Evolutionary conservation across 2,888 invertebrate species (phyloP).

Genomic region (Drosophila testacea): DNA sequence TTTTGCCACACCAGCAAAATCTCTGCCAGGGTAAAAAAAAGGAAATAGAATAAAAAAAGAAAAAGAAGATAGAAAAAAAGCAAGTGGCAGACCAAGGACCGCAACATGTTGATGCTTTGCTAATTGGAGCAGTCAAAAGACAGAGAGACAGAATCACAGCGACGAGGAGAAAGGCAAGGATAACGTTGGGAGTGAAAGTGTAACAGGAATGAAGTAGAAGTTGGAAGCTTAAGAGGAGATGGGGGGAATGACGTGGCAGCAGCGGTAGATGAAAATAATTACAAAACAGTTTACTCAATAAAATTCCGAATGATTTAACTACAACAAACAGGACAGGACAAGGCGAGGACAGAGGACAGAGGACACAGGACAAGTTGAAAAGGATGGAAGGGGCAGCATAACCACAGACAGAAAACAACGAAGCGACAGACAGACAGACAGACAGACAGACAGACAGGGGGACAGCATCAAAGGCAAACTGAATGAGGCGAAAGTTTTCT

Average conservation of each 20-base stretch:
- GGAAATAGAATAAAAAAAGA: constrained; percentile 3
- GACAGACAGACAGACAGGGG: constrained; percentile 5
- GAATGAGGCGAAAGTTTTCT: constrained; percentile 47
- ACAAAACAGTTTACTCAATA: constrained; percentile 76
- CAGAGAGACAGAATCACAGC: constrained; percentile 8
- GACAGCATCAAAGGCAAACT: constrained; percentile 49
- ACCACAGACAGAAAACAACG: constrained; percentile 34
- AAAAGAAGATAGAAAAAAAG: background rate
- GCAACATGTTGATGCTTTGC: constrained; percentile 74
- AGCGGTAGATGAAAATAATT: constrained; percentile 70
- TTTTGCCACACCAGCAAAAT: constrained; percentile 32
- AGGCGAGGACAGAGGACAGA: constrained; percentile 36
- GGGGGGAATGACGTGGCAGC: constrained; percentile 37
- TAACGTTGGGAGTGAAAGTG: constrained; percentile 16
- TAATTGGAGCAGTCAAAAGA: constrained; percentile 66
- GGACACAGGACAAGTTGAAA: constrained; percentile 20
- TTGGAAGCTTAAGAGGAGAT: background rate
- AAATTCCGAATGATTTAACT: constrained; percentile 75
- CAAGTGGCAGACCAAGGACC: constrained; percentile 51
- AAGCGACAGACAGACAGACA: background rate
- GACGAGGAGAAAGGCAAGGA: constrained; percentile 3
- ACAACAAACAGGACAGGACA: constrained; percentile 40
- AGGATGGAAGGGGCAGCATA: constrained; percentile 9
- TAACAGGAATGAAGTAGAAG: background rate
- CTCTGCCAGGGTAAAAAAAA: constrained; percentile 35